A percentile compares a stretch with the other conserved stretches of the same genome.
Evolutionary conservation across 2,888 invertebrate genomes (phyloP).

Genomic region (Rhogogaster chlorosoma): DNA sequence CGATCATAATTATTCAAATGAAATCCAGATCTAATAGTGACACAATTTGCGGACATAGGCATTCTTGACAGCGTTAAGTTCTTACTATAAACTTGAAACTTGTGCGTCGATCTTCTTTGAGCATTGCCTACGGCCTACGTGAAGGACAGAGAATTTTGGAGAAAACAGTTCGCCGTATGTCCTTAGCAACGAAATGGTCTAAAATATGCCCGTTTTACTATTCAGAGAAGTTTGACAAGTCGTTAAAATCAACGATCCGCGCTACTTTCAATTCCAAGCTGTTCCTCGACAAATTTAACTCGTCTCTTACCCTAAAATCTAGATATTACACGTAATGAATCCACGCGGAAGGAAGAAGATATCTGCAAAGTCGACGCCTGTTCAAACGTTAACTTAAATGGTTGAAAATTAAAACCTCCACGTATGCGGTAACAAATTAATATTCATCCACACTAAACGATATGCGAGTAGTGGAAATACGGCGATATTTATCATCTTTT

Average conservation of each 20-base stretch:
- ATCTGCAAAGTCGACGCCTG: not conserved
- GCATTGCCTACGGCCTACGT: not conserved
- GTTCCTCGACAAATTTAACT: constrained; percentile 17
- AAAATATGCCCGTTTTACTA: constrained; percentile 10
- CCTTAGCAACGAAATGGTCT: constrained; percentile 13
- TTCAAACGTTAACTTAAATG: not conserved
- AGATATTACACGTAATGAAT: not conserved
- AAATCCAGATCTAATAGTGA: not conserved
- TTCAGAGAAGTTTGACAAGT: constrained; percentile 26
- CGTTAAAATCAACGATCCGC: constrained; percentile 35
- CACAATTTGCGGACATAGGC: not conserved
- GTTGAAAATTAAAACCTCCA: not conserved
- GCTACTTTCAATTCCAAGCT: constrained; percentile 25
- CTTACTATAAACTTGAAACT: not conserved
- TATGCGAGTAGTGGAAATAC: not conserved
- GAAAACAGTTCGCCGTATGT: constrained; percentile 8
- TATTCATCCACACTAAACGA: not conserved
- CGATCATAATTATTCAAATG: not conserved
- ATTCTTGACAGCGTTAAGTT: not conserved
- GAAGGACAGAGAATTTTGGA: not conserved
- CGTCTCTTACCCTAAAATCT: not conserved
- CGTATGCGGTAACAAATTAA: not conserved
- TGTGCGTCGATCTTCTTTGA: not conserved
- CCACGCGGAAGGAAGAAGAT: not conserved
- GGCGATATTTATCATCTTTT: not conserved